phyloP scores from a whole-genome alignment of 2,113 vertebrate genomes.

The Macroglossus sobrinus region DNA sequence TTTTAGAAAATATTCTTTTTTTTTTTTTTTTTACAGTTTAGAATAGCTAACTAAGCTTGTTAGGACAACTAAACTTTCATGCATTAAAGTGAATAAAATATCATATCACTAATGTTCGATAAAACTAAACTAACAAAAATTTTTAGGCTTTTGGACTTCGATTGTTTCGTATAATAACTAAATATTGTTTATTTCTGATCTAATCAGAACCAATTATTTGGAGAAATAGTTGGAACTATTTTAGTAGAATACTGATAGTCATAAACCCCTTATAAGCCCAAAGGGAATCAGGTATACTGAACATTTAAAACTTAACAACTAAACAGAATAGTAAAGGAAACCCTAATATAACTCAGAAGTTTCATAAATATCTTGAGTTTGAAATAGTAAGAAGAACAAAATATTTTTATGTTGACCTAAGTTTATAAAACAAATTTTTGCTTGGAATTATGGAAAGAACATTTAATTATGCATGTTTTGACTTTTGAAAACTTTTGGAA shows the following conservation, averaged over 20 bases:
- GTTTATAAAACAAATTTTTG: not conserved
- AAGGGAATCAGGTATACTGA: not conserved
- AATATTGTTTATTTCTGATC: slow-evolving; percentile 35
- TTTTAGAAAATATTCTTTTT: slow-evolving; percentile 15
- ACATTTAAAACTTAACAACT: slow-evolving; percentile 23
- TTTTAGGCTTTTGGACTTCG: not conserved
- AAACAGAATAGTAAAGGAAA: slow-evolving; percentile 15
- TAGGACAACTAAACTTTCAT: not conserved
- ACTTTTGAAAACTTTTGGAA: not conserved
- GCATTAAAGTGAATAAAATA: slow-evolving; percentile 16
- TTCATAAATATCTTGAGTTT: slow-evolving; percentile 1
- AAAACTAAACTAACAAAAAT: slow-evolving; percentile 22
- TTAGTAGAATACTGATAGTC: not conserved
- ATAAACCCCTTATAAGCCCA: not conserved
- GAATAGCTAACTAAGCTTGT: not conserved
- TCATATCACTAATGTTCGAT: not conserved
- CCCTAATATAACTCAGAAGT: not conserved
- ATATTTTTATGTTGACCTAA: slow-evolving; percentile 1
- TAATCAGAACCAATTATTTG: slow-evolving; percentile 8
- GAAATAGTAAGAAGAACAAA: not conserved
- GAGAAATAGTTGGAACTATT: not conserved
- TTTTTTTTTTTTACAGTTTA: not conserved
- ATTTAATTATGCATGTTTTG: not conserved
- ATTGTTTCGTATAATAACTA: not conserved
- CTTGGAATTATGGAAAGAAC: not conserved